Evolutionary conservation across 2,797 vertebrate species (phyloP).

Genomic region (Platyrinchus mystaceus): DNA sequence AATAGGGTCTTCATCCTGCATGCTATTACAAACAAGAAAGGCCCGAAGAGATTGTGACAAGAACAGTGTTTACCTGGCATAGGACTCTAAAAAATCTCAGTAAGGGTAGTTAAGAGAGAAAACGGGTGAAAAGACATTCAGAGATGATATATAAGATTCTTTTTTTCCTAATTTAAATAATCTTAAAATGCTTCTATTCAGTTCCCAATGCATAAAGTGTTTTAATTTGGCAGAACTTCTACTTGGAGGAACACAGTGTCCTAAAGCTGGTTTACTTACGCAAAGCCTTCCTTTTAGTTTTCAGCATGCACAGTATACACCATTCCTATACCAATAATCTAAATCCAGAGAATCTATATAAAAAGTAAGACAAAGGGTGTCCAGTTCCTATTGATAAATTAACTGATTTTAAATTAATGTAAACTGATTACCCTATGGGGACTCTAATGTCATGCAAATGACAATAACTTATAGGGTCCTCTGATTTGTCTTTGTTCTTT

Average conservation of each 20-base stretch:
- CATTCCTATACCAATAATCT: neutral
- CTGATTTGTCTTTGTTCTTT: neutral
- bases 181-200: neutral
- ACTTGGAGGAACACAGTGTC: neutral
- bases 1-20: neutral
- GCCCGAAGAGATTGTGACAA: neutral
- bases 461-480: neutral
- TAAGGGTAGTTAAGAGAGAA: neutral
- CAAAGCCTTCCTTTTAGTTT: neutral
- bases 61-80: neutral
- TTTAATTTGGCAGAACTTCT: conserved; percentile 23
- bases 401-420: neutral
- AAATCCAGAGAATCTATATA: neutral
- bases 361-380: neutral
- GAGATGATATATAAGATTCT: neutral
- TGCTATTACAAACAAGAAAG: neutral
- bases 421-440: neutral
- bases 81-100: neutral
- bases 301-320: neutral
- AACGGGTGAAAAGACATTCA: neutral
- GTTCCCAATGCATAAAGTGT: neutral
- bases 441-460: neutral
- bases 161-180: neutral
- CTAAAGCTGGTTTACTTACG: neutral
- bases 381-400: neutral